Conservation (phyloP, 1,140 invertebrate species). For the Notospermus geniculatus region DNA sequence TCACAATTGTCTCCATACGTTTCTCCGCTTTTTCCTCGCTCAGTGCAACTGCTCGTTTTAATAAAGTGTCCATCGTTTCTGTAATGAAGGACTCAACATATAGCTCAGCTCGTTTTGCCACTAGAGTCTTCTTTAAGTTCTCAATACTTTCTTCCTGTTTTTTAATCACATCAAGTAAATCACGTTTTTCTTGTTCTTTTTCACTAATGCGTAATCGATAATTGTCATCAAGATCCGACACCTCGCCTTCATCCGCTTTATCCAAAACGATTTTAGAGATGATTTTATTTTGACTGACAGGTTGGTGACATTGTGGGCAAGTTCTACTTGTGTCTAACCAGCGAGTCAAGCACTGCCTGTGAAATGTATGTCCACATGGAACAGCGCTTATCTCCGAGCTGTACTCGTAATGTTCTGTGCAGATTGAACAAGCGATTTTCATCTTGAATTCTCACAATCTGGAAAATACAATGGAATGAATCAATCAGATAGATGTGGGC, state of each 20-base stretch:
- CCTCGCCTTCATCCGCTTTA: slow-evolving; percentile 21
- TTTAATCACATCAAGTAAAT: slow-evolving; percentile 20
- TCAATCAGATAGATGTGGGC: too few relatives aligned
- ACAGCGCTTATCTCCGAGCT: slow-evolving; percentile 30
- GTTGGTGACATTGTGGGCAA: slow-evolving; percentile 33
- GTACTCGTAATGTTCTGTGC: slow-evolving; percentile 31
- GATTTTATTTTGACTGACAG: slow-evolving; percentile 19
- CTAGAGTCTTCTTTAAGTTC: slow-evolving; percentile 15
- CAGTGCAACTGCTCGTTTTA: too few relatives aligned
- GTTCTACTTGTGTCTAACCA: slow-evolving; percentile 32
- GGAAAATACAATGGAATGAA: too few relatives aligned
- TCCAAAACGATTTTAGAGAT: slow-evolving; percentile 37
- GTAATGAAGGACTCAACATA: slow-evolving; percentile 23
- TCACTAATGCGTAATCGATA: slow-evolving; percentile 20
- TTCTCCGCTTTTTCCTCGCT: too few relatives aligned
- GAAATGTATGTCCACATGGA: slow-evolving; percentile 43
- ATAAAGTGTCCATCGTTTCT: too few relatives aligned
- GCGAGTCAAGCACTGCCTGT: slow-evolving; percentile 32
- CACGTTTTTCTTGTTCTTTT: slow-evolving; percentile 24
- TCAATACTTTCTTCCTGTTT: slow-evolving; percentile 13
- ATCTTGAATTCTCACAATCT: slow-evolving; percentile 21
- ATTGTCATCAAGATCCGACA: slow-evolving; percentile 22
- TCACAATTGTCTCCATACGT: slow-evolving; percentile 27
- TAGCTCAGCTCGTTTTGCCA: slow-evolving; percentile 26
- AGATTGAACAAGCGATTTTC: slow-evolving; percentile 36